Base-by-base conservation (phyloP, 2,888 invertebrate genomes). In the Chloromyia formosa region DNA sequence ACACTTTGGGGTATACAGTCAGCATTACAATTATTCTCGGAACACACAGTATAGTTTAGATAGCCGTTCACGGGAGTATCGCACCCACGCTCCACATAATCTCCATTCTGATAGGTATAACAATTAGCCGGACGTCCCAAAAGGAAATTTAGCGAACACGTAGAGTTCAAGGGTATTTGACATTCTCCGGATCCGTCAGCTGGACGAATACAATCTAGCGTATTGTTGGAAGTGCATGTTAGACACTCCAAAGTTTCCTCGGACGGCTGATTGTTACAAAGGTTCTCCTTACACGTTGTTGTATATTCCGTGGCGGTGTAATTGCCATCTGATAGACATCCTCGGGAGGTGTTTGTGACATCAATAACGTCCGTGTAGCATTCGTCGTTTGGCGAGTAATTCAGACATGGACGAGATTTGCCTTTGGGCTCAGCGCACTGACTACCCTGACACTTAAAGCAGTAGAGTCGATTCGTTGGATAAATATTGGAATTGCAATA, bases 331-430 rank as follows among this genome's bases (percentile, higher is more conserved):
- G 73, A 73, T 49, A 73, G 12, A 23, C 73, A 73, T 1, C 73
- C 73, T n/a, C 73, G 73, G 7, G 60, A 16, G 4, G 73, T 61
- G 23, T 61, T 42, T 14, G 49, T 73, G 5, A 2, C 18, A 49
- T 22, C 27, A n/a, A 73, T 61, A 9, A 73, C 61, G 42, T 73
- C 73, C 14, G 73, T 73, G 14, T 45, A 73, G 23, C 73, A 73
- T 16, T 27, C 10, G 60, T 73, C 73, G 49, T 12, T 14, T 27
- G 35, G 40, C 14, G 35, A 40, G 22, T 45, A 73, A 18, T 61
- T 73, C 9, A 61, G 9, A 61, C 73, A 73, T n/a, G 73, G 22
- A 5, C 61, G 42, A 5, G 61, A 45, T 16, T 16, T 49, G 60
- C 45, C 53, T 18, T 42, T 0, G 2, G 73, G 61, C 4, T 42